Conservation (phyloP, 2,888 invertebrate genomes). For the Globia sparganii region DNA sequence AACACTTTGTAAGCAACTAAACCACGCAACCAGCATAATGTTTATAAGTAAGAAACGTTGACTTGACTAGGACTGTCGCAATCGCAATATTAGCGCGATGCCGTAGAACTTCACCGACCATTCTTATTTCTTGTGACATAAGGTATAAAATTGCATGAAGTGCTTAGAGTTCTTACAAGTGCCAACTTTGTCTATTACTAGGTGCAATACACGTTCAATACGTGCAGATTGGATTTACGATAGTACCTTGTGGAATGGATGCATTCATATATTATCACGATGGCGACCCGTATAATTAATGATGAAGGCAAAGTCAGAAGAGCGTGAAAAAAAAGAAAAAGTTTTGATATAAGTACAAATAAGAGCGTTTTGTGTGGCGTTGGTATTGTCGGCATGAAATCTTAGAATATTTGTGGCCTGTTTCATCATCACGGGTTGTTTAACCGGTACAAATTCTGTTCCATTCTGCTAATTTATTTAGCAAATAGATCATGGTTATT, state of each 20-base stretch:
- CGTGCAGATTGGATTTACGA: constrained; percentile 75
- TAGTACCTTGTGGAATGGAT: constrained; percentile 58
- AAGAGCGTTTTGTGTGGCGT: neutral
- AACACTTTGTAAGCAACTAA: constrained; percentile 86
- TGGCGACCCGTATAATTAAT: constrained; percentile 68
- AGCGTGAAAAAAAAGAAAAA: constrained; percentile 71
- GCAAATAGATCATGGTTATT: neutral
- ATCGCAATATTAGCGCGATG: constrained; percentile 71
- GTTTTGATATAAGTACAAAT: constrained; percentile 21
- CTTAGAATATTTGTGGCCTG: constrained; percentile 7
- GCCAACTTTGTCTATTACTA: constrained; percentile 75
- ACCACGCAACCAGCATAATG: constrained; percentile 84
- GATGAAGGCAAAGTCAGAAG: constrained; percentile 71
- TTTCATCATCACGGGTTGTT: neutral
- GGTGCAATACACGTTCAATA: constrained; percentile 78
- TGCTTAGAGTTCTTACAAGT: constrained; percentile 67
- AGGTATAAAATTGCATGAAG: constrained; percentile 67
- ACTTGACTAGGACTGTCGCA: constrained; percentile 84
- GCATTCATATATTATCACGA: constrained; percentile 59
- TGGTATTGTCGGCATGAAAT: neutral
- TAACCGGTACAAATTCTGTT: constrained; percentile 11
- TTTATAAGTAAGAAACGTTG: constrained; percentile 87
- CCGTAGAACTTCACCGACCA: constrained; percentile 51
- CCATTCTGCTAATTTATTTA: neutral
- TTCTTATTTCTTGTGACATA: constrained; percentile 61